Evolutionary conservation across 2,113 vertebrate genomes (phyloP).

Genomic region (Bufo bufo): DNA sequence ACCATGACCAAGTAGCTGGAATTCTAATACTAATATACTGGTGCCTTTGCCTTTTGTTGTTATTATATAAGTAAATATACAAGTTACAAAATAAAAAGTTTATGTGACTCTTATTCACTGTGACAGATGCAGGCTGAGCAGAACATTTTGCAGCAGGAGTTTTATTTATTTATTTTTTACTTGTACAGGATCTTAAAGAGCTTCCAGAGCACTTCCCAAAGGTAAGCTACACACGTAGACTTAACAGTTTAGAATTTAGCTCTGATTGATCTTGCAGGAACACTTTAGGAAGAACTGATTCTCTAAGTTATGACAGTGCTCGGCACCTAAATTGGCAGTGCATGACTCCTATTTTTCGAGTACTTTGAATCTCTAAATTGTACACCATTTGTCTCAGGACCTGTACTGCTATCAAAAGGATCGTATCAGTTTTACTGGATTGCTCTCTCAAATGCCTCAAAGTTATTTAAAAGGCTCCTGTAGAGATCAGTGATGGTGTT

Average conservation of each 20-base stretch:
- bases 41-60: conserved; percentile 4
- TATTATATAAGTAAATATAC: conserved; percentile 24
- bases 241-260: not conserved
- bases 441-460: not conserved
- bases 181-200: not conserved
- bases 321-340: not conserved
- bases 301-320: too few species aligned
- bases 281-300: not conserved
- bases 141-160: not conserved
- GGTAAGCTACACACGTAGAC: not conserved
- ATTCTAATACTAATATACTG: not conserved
- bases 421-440: not conserved
- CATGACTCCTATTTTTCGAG: not conserved
- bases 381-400: not conserved
- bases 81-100: conserved; percentile 25
- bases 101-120: conserved; percentile 18
- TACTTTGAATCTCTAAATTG: not conserved
- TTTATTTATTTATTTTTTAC: not conserved
- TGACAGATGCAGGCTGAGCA: conserved; percentile 2
- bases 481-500: too few species aligned
- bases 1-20: not conserved
- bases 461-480: too few species aligned
- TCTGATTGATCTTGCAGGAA: not conserved
- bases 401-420: not conserved
- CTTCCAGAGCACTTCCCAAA: not conserved